Base-by-base conservation (phyloP, 2,113 vertebrate genomes). In the Pandion haliaetus region DNA sequence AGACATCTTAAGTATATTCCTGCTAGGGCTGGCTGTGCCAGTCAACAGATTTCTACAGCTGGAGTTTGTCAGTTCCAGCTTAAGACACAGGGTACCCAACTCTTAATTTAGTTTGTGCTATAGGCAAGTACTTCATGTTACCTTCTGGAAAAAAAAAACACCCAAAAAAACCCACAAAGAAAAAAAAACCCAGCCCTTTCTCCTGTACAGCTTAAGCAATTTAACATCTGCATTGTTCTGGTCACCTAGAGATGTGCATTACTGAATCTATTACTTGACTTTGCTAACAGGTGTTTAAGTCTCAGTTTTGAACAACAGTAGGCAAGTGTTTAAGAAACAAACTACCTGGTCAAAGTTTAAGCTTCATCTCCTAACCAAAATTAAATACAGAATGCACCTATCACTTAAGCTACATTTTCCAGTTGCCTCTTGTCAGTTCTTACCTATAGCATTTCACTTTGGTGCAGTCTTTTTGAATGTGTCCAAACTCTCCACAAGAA, bases 391-490 rank as follows among this genome's bases (percentile, higher is more conserved):
- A 63, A 25, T 0, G 1, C 24, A 47, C 3, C 8, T 5, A 9
- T 11, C 58, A 12, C 25, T 13, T 1, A 1, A 49, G 29, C 32
- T 8, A 4, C 14, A 9, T 14, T 42, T 6, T 5, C 0, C 54
- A 79, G 71, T 15, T 29, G 11, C 31, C 24, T n/a, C 18, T 16
- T 5, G 16, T 1, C 55, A 38, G n/a, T 44, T 77, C 98, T 98
- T 95, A 99, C 99, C 99, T 98, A 98, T 99, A 99, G 98, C 99
- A 99, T 98, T 99, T 99, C 96, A 99, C 99, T 98, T 99, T 99
- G 97, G 99, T 99, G 97, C 99, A 99, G 82, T 99, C 99, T 98
- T 99, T 99, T 86, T 99, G 99, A 98, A 99, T 99, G 98, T 99
- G 99, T 57, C 99, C 99, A 72, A 99, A 99, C 69, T 99, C 99